Conservation (phyloP, 2,888 invertebrate genomes). For the Trissoscelio sp. region DNA sequence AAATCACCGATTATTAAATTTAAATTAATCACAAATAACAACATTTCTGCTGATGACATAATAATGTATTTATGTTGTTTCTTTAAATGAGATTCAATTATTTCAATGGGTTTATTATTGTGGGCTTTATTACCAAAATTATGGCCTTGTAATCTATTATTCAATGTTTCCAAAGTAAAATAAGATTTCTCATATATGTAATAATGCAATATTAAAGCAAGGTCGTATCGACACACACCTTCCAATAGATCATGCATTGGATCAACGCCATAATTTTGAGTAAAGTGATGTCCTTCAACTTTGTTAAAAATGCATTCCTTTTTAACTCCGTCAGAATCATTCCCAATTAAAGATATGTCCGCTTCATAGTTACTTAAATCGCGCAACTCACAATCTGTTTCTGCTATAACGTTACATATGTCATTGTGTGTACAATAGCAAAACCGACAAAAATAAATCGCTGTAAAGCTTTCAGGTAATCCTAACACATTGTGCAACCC, state of each 20-base stretch:
- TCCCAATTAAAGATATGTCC: background rate
- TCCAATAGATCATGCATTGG: conserved; percentile 55
- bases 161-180: conserved; percentile 40
- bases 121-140: conserved; percentile 18
- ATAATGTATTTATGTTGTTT: conserved; percentile 49
- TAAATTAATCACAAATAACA: conserved; percentile 50
- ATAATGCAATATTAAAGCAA: conserved; percentile 22
- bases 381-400: conserved; percentile 29
- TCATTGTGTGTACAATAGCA: conserved; percentile 55
- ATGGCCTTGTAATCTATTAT: conserved; percentile 22
- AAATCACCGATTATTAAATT: conserved; percentile 62
- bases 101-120: conserved; percentile 50
- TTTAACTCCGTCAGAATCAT: conserved; percentile 25
- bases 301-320: conserved; percentile 35
- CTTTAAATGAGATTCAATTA: conserved; percentile 39
- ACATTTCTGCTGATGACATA: conserved; percentile 67
- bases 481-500: conserved; percentile 68
- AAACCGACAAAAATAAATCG: conserved; percentile 68
- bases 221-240: conserved; percentile 40
- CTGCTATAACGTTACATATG: conserved; percentile 47
- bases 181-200: conserved; percentile 45
- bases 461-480: conserved; percentile 64
- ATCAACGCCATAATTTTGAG: conserved; percentile 35
- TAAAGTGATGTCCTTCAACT: conserved; percentile 40
- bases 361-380: conserved; percentile 9